Base-by-base conservation (phyloP, 2,797 vertebrate genomes). In the Phoebastria nigripes region DNA sequence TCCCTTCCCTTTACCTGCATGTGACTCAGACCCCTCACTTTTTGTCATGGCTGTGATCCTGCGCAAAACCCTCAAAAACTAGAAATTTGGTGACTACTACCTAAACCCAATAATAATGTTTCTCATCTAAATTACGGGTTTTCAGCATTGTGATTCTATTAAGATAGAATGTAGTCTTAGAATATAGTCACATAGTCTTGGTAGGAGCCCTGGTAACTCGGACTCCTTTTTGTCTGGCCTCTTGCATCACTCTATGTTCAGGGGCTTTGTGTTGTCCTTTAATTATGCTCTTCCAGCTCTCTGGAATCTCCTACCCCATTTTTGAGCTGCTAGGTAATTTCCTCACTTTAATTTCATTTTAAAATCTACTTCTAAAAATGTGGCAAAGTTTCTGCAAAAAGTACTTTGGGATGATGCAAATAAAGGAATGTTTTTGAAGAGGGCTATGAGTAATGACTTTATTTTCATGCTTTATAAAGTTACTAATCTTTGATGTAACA, bases 401-500 rank as follows among this genome's bases (percentile, higher is more conserved):
- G 15, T 62, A 41, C 28, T 74, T 58, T 9, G 15, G 5, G 18
- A 18, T 69, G 37, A 69, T 90, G 65, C 25, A 81, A 78, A 46
- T 78, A 59, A 82, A 92, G n/a, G 20, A 51, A 8, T 52, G 39
- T 71, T 90, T 89, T 66, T 83, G 16, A 83, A 76, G 65, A 51
- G 35, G 21, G 10, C 35, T 71, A 1, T 46, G 35, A 87, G 7
- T 61, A 76, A 83, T 91, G 9, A 37, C 63, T 96, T 91, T 54
- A 51, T 76, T 93, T 94, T 90, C n/a, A 33, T 90, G 56, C 62
- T 63, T 86, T 79, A 80, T 79, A 44, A 90, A 86, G 49, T 94
- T 90, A 69, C 33, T 94, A 76, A 73, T 86, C 69, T 82, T 70
- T 91, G 83, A 81, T 86, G 67, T 87, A 95, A 80, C 61, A 83